phyloP scores from a whole-genome alignment of 2,888 invertebrate species.

The Atrina japonica region DNA sequence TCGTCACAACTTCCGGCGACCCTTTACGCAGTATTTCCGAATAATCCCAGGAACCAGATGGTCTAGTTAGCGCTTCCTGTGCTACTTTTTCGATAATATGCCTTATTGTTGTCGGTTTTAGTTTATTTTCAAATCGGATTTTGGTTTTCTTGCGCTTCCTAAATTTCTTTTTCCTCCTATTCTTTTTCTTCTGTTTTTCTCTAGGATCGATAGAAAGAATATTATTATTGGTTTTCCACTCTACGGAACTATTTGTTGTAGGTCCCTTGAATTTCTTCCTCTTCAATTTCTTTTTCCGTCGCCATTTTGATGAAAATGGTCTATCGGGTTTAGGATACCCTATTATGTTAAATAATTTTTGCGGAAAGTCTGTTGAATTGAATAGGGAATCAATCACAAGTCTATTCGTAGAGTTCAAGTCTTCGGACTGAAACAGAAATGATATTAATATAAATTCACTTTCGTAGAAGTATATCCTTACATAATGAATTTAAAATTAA shows the following conservation, averaged over 20 bases:
- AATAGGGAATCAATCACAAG: background rate
- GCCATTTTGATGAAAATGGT: constrained; percentile 19
- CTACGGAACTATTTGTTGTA: background rate
- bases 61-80: constrained; percentile 36
- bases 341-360: constrained; percentile 5
- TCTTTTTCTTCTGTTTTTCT: constrained; percentile 20
- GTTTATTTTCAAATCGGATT: constrained; percentile 14
- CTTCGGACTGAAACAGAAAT: constrained; percentile 31
- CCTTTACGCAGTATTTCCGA: background rate
- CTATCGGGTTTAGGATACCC: constrained; percentile 1
- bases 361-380: constrained; percentile 29
- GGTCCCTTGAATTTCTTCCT: background rate
- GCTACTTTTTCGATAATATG: constrained; percentile 44
- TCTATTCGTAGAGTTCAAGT: constrained; percentile 28
- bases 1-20: background rate
- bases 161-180: constrained; percentile 24
- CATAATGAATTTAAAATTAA: too few species aligned
- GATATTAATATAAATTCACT: too few species aligned
- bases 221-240: background rate
- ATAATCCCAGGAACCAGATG: constrained; percentile 34
- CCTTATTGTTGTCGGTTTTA: constrained; percentile 41
- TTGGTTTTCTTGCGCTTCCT: constrained; percentile 27
- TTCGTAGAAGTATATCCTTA: too few species aligned
- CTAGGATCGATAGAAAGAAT: background rate
- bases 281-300: constrained; percentile 21